Conservation (phyloP, 2,797 vertebrate genomes). For the Prionace glauca region DNA sequence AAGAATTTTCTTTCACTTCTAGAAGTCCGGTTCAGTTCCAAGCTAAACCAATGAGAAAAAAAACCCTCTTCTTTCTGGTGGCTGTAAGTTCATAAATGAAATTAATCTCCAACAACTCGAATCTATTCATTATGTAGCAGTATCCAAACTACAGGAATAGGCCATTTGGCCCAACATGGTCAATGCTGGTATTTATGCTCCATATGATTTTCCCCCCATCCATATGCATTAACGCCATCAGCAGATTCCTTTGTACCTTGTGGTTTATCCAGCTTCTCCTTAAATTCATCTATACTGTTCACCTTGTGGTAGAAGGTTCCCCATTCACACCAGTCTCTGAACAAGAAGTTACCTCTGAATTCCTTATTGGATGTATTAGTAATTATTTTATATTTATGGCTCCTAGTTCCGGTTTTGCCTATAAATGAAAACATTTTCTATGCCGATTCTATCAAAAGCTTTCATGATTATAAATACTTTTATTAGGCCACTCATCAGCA, state of each 20-base stretch:
- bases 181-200: background rate
- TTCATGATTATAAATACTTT: background rate
- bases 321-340: background rate
- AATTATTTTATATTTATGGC: background rate
- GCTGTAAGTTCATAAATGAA: background rate
- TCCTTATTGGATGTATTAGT: background rate
- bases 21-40: background rate
- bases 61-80: background rate
- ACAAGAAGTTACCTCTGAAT: background rate
- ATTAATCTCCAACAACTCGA: background rate
- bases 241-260: background rate
- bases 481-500: background rate
- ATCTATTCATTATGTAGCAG: background rate
- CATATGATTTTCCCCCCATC: background rate
- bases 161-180: background rate
- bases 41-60: background rate
- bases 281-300: background rate
- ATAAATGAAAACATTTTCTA: background rate
- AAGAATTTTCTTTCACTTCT: background rate
- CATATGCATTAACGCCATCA: background rate
- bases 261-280: background rate
- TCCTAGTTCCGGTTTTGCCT: background rate
- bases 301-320: background rate
- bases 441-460: background rate
- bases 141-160: background rate